These are phyloP conservation scores for Tautogolabrus adspersus DNA, from an alignment of 2,113 vertebrate species.

Conservation along the genomic window DNA sequence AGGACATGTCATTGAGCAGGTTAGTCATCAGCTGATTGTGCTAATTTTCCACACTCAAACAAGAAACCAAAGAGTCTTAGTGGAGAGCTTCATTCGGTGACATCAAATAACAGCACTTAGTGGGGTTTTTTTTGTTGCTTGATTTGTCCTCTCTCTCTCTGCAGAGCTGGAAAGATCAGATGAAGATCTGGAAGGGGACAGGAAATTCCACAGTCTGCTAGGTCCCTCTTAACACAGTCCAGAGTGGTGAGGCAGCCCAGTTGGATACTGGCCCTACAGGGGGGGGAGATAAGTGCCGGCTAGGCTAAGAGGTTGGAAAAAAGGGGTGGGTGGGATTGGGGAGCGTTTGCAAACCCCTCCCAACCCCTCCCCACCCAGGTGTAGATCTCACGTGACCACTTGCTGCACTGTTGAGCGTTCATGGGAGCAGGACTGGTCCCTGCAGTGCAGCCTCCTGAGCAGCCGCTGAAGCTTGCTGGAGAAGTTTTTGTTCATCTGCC, in stretches of 20 bases:
- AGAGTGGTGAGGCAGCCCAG: conserved; percentile 51
- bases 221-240: conserved; percentile 64
- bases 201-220: conserved; percentile 72
- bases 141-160: conserved; percentile 41
- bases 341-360: too few species aligned
- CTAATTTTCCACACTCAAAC: conserved; percentile 39
- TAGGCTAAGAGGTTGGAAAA: conserved; percentile 27
- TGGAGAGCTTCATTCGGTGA: conserved; percentile 52
- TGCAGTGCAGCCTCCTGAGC: conserved; percentile 88
- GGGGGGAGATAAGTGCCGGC: conserved; percentile 65
- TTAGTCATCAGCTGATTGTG: conserved; percentile 24
- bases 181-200: conserved; percentile 63
- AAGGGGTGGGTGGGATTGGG: not conserved
- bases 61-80: conserved; percentile 46
- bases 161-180: conserved; percentile 49
- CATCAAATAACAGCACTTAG: conserved; percentile 77
- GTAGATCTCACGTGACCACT: conserved; percentile 84
- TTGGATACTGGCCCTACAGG: conserved; percentile 58
- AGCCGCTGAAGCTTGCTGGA: conserved; percentile 89
- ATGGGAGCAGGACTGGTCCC: conserved; percentile 84
- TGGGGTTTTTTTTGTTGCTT: conserved; percentile 69
- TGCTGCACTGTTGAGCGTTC: conserved; percentile 89
- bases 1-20: not conserved
- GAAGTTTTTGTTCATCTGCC: conserved; percentile 93
- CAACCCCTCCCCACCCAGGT: not conserved